phyloP scores from a whole-genome alignment of 2,797 vertebrate genomes.

The Zalophus californianus region DNA sequence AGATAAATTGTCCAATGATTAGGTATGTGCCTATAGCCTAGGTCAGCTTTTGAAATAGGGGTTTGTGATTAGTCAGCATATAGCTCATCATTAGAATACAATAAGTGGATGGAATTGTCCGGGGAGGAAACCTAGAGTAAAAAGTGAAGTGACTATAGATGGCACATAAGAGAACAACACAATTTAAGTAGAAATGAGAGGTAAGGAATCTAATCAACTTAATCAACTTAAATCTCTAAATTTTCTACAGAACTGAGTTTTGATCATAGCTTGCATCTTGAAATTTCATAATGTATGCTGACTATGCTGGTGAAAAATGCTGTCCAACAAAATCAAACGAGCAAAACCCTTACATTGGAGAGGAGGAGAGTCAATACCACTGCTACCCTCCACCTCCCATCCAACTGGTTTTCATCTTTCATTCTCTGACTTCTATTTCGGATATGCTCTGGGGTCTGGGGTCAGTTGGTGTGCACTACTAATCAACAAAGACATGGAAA shows the following conservation, averaged over 20 bases:
- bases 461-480: too few species aligned
- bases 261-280: neutral
- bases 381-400: neutral
- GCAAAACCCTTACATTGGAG: neutral
- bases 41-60: neutral
- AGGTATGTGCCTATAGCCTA: neutral
- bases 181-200: neutral
- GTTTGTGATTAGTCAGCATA: neutral
- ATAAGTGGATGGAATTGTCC: neutral
- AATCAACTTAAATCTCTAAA: neutral
- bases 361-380: neutral
- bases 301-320: neutral
- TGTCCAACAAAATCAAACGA: neutral
- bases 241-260: neutral
- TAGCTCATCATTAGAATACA: neutral
- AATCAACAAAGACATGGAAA: neutral
- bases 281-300: neutral
- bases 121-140: neutral
- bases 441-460: neutral
- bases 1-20: neutral
- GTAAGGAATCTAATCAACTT: neutral
- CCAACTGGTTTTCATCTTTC: neutral
- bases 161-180: neutral
- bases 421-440: neutral
- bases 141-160: neutral